Evolutionary conservation across 92 coral and sea anemone species (phyloP), one percentile per base, ranked within the genome.

Genomic region (Isaurus tuberculatus): DNA sequence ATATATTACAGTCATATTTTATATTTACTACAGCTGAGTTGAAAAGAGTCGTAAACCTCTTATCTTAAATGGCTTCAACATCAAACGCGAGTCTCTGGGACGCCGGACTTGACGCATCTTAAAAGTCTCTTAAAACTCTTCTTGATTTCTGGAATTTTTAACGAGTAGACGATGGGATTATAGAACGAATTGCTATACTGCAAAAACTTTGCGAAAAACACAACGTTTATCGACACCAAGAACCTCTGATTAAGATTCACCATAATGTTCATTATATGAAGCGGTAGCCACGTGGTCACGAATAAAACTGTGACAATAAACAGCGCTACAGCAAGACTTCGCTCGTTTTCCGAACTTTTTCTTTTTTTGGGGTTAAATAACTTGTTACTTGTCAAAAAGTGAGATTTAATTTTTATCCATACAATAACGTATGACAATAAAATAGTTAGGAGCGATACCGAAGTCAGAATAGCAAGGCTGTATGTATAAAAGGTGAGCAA

Each of bases 21-120:
- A 13, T 40, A 9, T 9, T 4, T 51, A 53, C 61, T 51, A 53
- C 61, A 53, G 23, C 61, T 53, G 61, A 8, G 46, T 40, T 40
- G 0, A 40, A 8, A 40, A 40, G 9, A 40, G 7, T 40, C 5
- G 7, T 40, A 40, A 40, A 40, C 11, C 9, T 9, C 11, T 40
- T 40, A 40, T 9, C 1, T 40, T 40, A 40, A 40, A 40, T 40
- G 7, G 11, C 46, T 40, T 40, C 46, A 40, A 40, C 46, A 40
- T 75, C 69, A 75, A 31, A 75, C 81, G n/a, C 81, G 61, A 22
- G 81, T 75, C 68, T 75, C 81, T 33, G 68, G 81, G 23, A 75
- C 25, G 69, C 81, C 68, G 81, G 22, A 2, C 6, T 57, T 57
- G 34, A 40, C 3, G 46, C 69, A 75, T 51, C 81, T 53, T 22